Evolutionary conservation across 2,113 vertebrate genomes (phyloP), one percentile per base, ranked within the genome.

Genomic region (Trematomus loennbergii): DNA sequence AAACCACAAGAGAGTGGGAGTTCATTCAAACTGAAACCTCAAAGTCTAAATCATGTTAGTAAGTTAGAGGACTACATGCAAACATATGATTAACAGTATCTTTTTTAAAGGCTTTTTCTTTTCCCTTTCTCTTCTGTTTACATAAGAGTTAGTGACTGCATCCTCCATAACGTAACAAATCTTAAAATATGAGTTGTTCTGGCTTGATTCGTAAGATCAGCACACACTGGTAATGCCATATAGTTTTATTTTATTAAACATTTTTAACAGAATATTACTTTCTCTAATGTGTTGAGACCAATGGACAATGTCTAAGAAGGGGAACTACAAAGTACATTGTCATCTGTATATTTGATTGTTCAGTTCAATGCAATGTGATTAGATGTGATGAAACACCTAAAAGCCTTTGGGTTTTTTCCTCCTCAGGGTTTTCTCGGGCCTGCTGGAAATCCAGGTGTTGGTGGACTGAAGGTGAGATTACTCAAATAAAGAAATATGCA

Each of bases 401-500:
- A 79, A 40, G 15, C 8, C 1, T 74, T 75, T 76, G 16, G 72
- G 50, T 79, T 86, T 83, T 6, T 83, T 79, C 88, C 17, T 53
- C 75, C 17, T 55, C 75, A 99, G 98, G 98, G 98, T 90, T 96
- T 94, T 33, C 9, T 94, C 0, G 98, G 98, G 69, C 90, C 91
- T 72, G 94, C 97, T 82, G 98, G 98, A 48, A 84, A 94, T 73
- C 93, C 97, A 73, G 98, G 98, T 82, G 90, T 92, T 71, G 95
- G 97, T 9, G 98, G 98, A 79, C 94, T 95, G 84, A 97, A 97
- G 97, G 98, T 99, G 91, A 96, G 96, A 72, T 78, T 46, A 80
- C 36, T 59, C 58, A 16, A 48, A 49, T 43, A n/a, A 53, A 70
- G 13, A 43, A 0, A 62, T 12, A 20, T 25, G 10, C 57, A 33